Evolutionary conservation across 2,113 vertebrate species (phyloP).

Genomic region (Gymnorhina tibicen): DNA sequence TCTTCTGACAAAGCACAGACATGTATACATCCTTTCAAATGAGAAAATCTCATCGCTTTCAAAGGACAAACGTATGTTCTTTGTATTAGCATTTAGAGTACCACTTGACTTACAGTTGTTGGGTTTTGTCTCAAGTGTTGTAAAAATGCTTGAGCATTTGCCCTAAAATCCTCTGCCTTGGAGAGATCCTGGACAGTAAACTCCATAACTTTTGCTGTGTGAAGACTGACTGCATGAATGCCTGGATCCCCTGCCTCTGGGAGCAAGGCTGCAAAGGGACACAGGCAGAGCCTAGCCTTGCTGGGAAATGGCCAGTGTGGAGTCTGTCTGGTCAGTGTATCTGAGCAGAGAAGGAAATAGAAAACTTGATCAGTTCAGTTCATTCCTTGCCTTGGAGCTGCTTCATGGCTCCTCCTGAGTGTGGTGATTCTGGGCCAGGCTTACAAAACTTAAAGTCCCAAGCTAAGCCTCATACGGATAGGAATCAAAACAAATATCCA

Average conservation of each 20-base stretch:
- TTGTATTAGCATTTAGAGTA: not conserved
- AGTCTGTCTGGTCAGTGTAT: not conserved
- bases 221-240: not conserved
- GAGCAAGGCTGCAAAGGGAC: not conserved
- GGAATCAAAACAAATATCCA: not conserved
- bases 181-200: not conserved
- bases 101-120: not conserved
- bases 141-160: not conserved
- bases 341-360: not conserved
- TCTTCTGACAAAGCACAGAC: not conserved
- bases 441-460: not conserved
- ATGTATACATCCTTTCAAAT: not conserved
- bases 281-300: not conserved
- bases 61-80: rapidly evolving
- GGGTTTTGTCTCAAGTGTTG: not conserved
- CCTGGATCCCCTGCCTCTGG: not conserved
- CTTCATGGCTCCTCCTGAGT: not conserved
- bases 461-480: not conserved
- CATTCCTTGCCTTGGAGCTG: not conserved
- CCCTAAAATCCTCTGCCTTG: not conserved
- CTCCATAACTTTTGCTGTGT: not conserved
- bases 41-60: not conserved
- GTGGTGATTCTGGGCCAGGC: not conserved
- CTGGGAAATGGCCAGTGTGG: not conserved
- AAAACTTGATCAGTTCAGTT: not conserved